Evolutionary conservation across 1,140 invertebrate species (phyloP).

Genomic region (Drosophila gunungcola): DNA sequence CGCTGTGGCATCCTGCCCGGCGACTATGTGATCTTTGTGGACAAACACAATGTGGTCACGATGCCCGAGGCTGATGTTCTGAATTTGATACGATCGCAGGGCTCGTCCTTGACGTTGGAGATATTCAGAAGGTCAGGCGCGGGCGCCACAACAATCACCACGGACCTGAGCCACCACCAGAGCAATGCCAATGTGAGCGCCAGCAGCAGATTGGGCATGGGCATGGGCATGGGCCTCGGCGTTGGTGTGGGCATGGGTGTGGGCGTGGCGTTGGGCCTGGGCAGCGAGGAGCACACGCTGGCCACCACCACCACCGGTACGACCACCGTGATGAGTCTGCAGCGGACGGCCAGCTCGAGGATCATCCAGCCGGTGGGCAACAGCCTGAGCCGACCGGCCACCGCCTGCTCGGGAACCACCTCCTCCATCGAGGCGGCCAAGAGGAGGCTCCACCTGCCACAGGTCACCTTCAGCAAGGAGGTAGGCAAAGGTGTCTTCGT

Average conservation of each 20-base stretch:
- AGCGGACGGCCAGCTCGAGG: conserved; percentile 38
- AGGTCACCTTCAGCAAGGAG: conserved; percentile 94
- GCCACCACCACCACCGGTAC: conserved; percentile 9
- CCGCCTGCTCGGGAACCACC: conserved; percentile 86
- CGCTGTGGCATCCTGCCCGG: conserved; percentile 91
- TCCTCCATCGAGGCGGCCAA: conserved; percentile 86
- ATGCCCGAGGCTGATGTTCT: conserved; percentile 91
- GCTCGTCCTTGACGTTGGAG: conserved; percentile 88
- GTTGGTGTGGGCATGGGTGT: conserved; percentile 21
- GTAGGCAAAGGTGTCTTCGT: conserved; percentile 87
- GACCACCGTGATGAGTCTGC: conserved; percentile 47
- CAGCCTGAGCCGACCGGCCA: conserved; percentile 81
- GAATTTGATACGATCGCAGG: conserved; percentile 88
- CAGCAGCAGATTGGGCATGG: conserved; percentile 45
- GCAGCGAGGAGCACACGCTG: conserved; percentile 54
- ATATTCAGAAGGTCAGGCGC: conserved; percentile 88
- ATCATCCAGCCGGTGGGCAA: conserved; percentile 20
- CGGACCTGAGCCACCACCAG: conserved; percentile 10
- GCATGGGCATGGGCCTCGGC: conserved; percentile 14
- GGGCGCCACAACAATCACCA: conserved; percentile 45
- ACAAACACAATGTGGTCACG: conserved; percentile 93
- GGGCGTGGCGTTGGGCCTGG: conserved; percentile 7
- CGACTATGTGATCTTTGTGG: conserved; percentile 94
- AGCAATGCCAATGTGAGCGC: conserved; percentile 44
- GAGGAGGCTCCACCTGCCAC: conserved; percentile 89